Evolutionary conservation across 2,888 invertebrate species (phyloP).

Genomic region (Drosophila conformis): DNA sequence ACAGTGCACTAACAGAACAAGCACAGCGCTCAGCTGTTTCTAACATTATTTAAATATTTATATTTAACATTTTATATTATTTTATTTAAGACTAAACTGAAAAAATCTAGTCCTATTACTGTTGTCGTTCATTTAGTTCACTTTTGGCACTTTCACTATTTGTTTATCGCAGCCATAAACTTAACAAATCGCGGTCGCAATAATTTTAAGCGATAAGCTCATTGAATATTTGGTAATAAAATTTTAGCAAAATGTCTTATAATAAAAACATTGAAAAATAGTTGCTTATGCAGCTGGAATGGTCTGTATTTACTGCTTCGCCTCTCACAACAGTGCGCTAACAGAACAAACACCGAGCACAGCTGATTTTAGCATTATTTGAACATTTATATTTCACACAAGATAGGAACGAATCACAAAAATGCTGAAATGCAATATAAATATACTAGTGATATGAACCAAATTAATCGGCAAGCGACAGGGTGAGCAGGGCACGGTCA

Average conservation of each 20-base stretch:
- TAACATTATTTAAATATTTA: constrained; percentile 4
- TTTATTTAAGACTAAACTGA: neutral
- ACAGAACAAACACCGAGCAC: neutral
- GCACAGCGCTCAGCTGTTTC: neutral
- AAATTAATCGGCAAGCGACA: constrained; percentile 13
- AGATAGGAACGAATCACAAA: neutral
- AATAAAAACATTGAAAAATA: neutral
- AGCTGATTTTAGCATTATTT: constrained; percentile 6
- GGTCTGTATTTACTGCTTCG: too few relatives aligned
- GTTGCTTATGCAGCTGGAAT: neutral
- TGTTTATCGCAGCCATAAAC: constrained; percentile 1
- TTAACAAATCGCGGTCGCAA: constrained; percentile 4
- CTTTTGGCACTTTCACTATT: neutral
- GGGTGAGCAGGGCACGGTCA: neutral
- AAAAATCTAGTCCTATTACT: neutral
- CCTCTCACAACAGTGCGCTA: neutral
- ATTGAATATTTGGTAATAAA: neutral
- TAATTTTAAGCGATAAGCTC: neutral
- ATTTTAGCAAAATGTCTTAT: neutral
- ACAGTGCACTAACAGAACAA: neutral
- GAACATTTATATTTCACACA: neutral
- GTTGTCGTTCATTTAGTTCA: neutral
- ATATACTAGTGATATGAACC: neutral
- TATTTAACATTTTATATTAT: neutral
- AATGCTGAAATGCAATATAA: neutral